phyloP scores from a whole-genome alignment of 1,140 invertebrate genomes.

The Tetramorium simillimum region DNA sequence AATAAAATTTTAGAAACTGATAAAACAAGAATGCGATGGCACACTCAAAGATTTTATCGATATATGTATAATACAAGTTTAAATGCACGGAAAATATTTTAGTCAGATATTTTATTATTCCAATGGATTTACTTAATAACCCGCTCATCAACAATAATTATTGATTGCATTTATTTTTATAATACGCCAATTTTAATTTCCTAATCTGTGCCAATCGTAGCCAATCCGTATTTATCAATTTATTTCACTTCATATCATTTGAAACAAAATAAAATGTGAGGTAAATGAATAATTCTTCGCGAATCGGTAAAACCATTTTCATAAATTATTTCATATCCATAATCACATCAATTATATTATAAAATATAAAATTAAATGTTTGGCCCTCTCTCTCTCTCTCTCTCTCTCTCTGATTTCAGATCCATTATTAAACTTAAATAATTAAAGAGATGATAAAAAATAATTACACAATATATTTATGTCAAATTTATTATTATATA shows the following conservation, averaged over 20 bases:
- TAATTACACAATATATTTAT: background rate
- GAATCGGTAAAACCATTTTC: background rate
- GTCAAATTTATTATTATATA: background rate
- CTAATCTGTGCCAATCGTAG: background rate
- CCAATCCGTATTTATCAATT: background rate
- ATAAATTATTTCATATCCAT: background rate
- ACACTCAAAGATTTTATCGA: too few species aligned
- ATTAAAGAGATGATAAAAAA: background rate
- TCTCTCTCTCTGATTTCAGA: background rate
- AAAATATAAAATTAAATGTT: background rate
- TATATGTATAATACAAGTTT: too few species aligned
- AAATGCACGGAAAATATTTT: too few species aligned
- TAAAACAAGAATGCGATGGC: too few species aligned
- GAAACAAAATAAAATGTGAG: constrained; percentile 5
- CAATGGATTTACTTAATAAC: background rate
- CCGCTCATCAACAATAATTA: background rate
- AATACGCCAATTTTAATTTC: background rate
- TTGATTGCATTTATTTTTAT: background rate
- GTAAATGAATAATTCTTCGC: background rate
- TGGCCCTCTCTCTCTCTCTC: background rate
- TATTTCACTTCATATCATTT: background rate
- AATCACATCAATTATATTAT: background rate
- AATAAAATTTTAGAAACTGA: too few species aligned
- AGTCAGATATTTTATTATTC: background rate
- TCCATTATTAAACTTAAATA: background rate